Percentiles rank a stretch among this genome's conserved stretches.
These are phyloP conservation scores for Cheilosia vernalis DNA, from an alignment of 2,888 invertebrate genomes.

Conservation along the genomic window DNA sequence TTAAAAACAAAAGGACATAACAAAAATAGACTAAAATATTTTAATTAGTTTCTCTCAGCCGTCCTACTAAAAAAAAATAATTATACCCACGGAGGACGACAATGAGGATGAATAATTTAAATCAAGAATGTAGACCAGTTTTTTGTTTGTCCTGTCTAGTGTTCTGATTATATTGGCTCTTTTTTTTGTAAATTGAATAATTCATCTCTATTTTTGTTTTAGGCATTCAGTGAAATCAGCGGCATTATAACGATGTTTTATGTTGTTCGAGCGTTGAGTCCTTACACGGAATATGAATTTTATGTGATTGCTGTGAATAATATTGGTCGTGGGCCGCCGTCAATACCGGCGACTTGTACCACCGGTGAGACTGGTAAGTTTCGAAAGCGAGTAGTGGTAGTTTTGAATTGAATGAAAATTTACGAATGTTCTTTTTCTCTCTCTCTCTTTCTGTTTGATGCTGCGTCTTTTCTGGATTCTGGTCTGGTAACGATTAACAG, in stretches of 20 bases:
- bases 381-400: neutral
- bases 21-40: slow-evolving; percentile 33
- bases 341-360: slow-evolving; percentile 94
- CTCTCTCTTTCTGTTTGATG: slow-evolving; percentile 81
- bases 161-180: slow-evolving; percentile 23
- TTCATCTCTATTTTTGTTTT: slow-evolving; percentile 76
- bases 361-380: slow-evolving; percentile 97
- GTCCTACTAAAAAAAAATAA: neutral
- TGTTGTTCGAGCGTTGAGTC: slow-evolving; percentile 93
- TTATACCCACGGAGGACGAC: slow-evolving; percentile 7
- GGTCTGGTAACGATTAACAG: slow-evolving; percentile 77
- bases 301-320: slow-evolving; percentile 97
- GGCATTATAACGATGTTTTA: slow-evolving; percentile 97
- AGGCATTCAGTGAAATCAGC: slow-evolving; percentile 96
- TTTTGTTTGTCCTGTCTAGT: slow-evolving; percentile 31
- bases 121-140: slow-evolving; percentile 38
- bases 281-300: slow-evolving; percentile 98
- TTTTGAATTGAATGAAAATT: slow-evolving; percentile 77
- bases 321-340: slow-evolving; percentile 95
- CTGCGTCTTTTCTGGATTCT: slow-evolving; percentile 74
- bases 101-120: slow-evolving; percentile 52
- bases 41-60: slow-evolving; percentile 61
- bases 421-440: slow-evolving; percentile 75
- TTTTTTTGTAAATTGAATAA: slow-evolving; percentile 21
- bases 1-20: slow-evolving; percentile 30